These are phyloP conservation scores for Muscicapa adusta DNA, from an alignment of 2,113 vertebrate species.

Conservation along the genomic window DNA sequence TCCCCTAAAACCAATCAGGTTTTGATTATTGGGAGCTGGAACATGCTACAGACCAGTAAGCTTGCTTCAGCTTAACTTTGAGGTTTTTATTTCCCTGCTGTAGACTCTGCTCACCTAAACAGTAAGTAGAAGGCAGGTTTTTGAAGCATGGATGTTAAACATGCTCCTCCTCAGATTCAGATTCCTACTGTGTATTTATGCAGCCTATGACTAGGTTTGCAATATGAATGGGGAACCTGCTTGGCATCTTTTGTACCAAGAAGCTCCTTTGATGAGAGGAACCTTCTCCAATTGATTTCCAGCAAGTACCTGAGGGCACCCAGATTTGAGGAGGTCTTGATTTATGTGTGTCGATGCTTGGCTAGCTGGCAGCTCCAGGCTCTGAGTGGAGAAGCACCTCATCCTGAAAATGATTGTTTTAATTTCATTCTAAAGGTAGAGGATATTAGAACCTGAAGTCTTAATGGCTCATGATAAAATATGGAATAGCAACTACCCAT, in stretches of 20 bases:
- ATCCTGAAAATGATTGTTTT: slow-evolving; percentile 52
- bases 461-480: slow-evolving; percentile 57
- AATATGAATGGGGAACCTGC: neutral
- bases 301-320: neutral
- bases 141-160: neutral
- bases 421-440: slow-evolving; percentile 59
- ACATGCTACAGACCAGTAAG: neutral
- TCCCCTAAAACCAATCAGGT: neutral
- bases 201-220: neutral
- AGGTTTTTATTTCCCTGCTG: neutral
- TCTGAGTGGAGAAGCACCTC: neutral
- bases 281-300: neutral
- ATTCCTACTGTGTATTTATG: neutral
- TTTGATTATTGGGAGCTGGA: neutral
- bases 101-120: neutral
- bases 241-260: neutral
- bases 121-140: neutral
- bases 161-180: neutral
- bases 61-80: neutral
- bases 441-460: slow-evolving; percentile 40
- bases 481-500: slow-evolving; percentile 45
- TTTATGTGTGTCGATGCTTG: neutral
- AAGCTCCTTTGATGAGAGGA: neutral
- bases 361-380: slow-evolving; percentile 9
- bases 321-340: neutral